These are phyloP conservation scores for Amphiura filiformis DNA, from an alignment of 35 echinoderm and acorn worm genomes.

Conservation along the genomic window DNA sequence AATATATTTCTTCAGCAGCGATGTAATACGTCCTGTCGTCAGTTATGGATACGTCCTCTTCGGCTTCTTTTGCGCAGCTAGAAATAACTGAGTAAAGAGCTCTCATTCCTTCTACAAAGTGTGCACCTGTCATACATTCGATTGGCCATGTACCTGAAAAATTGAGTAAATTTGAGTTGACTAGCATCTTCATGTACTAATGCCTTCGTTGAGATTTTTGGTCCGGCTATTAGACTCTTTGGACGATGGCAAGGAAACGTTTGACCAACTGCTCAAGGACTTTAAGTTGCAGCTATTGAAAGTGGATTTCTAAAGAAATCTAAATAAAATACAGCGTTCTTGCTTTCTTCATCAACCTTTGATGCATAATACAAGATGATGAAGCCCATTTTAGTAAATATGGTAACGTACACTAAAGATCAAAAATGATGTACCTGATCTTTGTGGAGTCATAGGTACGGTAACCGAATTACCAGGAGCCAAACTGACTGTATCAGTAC, in stretches of 20 bases:
- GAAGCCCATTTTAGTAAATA: too few species aligned
- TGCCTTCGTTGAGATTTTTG: too few species aligned
- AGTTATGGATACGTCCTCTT: neutral
- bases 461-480: slow-evolving; percentile 52
- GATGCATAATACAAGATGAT: neutral
- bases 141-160: neutral
- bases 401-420: too few species aligned
- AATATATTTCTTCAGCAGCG: neutral
- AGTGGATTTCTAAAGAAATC: neutral
- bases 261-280: too few species aligned
- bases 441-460: neutral
- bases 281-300: too few species aligned
- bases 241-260: too few species aligned
- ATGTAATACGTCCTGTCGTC: neutral
- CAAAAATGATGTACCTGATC: slow-evolving; percentile 37
- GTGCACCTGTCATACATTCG: neutral
- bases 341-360: too few species aligned
- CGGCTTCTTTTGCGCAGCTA: neutral
- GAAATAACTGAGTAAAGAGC: neutral
- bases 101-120: neutral
- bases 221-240: too few species aligned
- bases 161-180: too few species aligned
- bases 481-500: slow-evolving; percentile 30
- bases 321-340: too few species aligned
- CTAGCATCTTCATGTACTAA: too few species aligned